phyloP scores from a whole-genome alignment of 2,113 vertebrate species.

The Loxodonta africana region DNA sequence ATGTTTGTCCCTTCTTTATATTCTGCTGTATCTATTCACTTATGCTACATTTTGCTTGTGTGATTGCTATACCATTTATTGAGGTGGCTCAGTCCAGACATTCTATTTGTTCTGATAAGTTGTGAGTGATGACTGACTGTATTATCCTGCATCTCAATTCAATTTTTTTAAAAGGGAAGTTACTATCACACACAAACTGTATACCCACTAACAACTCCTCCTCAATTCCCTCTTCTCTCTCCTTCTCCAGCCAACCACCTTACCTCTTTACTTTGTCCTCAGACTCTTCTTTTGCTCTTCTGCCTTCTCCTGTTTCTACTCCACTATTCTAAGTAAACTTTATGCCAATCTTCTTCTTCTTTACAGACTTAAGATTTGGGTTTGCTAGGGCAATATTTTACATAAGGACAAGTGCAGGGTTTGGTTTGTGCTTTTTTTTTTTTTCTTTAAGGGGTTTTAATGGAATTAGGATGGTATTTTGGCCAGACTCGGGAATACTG shows the following conservation, averaged over 20 bases:
- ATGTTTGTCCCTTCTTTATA: background rate
- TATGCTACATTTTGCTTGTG: background rate
- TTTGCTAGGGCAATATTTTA: background rate
- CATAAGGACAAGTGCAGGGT: background rate
- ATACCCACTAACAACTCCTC: background rate
- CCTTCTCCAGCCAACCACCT: background rate
- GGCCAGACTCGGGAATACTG: background rate
- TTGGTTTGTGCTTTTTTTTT: background rate
- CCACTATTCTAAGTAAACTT: background rate
- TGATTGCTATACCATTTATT: background rate
- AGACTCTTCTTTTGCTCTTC: background rate
- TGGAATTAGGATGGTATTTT: background rate
- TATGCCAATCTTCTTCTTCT: background rate
- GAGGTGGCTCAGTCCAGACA: background rate
- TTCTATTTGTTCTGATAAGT: background rate
- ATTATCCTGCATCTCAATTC: conserved; percentile 8
- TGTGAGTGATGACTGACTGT: background rate
- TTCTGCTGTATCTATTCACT: background rate
- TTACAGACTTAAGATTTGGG: background rate
- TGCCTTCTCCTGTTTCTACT: background rate
- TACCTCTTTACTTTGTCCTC: background rate
- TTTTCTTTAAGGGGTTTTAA: background rate
- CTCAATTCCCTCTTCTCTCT: background rate
- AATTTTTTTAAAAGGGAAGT: background rate
- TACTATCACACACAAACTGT: background rate